Evolutionary conservation across 1,140 invertebrate genomes (phyloP), one percentile per base, ranked within the genome.

Genomic region (Bombus terrestris): DNA sequence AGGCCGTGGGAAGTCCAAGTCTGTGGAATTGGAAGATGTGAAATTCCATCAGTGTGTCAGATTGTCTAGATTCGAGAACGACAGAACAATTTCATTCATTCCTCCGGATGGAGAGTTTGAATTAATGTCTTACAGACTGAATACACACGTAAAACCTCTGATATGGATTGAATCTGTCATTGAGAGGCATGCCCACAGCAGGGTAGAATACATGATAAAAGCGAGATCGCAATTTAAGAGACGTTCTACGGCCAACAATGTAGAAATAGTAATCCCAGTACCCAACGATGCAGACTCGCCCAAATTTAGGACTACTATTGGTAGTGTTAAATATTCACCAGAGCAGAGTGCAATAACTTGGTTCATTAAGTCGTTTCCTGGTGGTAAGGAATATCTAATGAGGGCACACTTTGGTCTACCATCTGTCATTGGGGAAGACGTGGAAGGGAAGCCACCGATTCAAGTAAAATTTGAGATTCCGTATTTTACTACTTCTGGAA

Each of bases 101-200:
- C 99, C 99, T 68, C 99, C 99, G 0, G 99, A 99, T 96, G 99
- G 99, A 41, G 99, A 99, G 94, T 99, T 99, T 96, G 99, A 99
- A 94, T 95, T 99, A n/a, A 99, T 99, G 99, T 99, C 99, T 0
- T 99, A 99, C 95, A 96, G 99, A 76, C 95, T 99, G 9, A 99
- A 99, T 93, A 99, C 99, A 10, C 98, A 99, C 95, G 99, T 98
- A 0, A 99, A 99, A 93, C 99, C 99, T 1, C 94, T 99, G 41
- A 99, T 99, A 93, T 99, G 99, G 99, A 99, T 99, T 88, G 99
- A 99, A 94, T 99, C 99, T 41, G 99, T 99, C 2, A 99, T 99
- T 89, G 99, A 99, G 94, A 96, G 99, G n/a, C 98, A 99, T 95
- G 98, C 98, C 41, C 99, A 99, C 95, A 99, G 98, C 86, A 96